Percentiles rank a stretch among this genome's conserved stretches.
Conservation (phyloP, 1,140 invertebrate genomes). For the Venustaconcha ellipsiformis region DNA sequence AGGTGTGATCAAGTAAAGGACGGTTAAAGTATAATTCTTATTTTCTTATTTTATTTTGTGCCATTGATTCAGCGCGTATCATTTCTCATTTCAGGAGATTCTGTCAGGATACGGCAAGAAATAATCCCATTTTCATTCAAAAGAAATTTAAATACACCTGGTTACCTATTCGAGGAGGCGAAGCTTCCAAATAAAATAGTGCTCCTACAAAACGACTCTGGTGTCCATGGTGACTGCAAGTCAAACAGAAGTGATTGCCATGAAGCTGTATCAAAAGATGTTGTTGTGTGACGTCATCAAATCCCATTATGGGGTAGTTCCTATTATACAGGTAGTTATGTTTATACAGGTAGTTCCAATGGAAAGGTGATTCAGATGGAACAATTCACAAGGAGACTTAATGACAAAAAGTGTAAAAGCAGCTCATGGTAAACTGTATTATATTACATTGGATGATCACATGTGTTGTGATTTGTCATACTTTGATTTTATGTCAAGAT, state of each 20-base stretch:
- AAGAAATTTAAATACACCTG: constrained; percentile 15
- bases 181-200: constrained; percentile 30
- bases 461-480: too few species aligned
- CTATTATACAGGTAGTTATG: too few species aligned
- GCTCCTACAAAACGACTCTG: constrained; percentile 29
- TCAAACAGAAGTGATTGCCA: constrained; percentile 22
- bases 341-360: too few species aligned
- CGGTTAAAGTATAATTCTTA: neutral
- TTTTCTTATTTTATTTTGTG: constrained; percentile 4
- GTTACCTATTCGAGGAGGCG: constrained; percentile 15
- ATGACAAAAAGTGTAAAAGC: too few species aligned
- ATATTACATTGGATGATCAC: too few species aligned
- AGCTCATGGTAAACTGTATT: too few species aligned
- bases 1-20: neutral
- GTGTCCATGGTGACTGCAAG: constrained; percentile 32
- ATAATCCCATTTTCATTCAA: constrained; percentile 35
- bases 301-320: too few species aligned
- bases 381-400: too few species aligned
- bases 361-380: too few species aligned
- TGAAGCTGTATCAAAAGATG: too few species aligned
- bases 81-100: constrained; percentile 9
- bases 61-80: constrained; percentile 17
- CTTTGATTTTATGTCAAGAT: too few species aligned
- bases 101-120: constrained; percentile 16
- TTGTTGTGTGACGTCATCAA: too few species aligned